phyloP scores from a whole-genome alignment of 53 echinoderm and acorn worm genomes.

The Echinarachnius parma region DNA sequence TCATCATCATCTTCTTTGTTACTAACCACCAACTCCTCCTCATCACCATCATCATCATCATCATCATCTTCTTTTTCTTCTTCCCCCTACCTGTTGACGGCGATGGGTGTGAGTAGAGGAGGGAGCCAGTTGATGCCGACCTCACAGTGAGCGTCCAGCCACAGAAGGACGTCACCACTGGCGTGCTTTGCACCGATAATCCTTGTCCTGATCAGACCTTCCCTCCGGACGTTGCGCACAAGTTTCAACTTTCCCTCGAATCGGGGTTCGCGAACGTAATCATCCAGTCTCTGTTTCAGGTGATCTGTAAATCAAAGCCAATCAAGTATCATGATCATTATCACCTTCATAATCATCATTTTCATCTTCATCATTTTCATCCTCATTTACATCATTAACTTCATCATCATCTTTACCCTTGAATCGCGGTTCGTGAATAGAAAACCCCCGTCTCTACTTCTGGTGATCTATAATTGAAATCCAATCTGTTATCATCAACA shows the following conservation, averaged over 20 bases:
- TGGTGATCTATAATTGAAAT: too few species aligned
- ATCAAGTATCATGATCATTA: background rate
- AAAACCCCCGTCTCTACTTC: too few species aligned
- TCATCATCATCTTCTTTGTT: too few species aligned
- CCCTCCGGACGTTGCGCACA: slow-evolving; percentile 62
- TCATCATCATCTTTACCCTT: too few species aligned
- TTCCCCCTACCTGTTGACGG: slow-evolving; percentile 81
- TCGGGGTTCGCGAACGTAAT: slow-evolving; percentile 53
- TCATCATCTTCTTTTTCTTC: too few species aligned
- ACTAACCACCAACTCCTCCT: too few species aligned
- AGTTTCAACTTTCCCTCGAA: slow-evolving; percentile 72
- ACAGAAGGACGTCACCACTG: slow-evolving; percentile 80
- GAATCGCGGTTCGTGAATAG: too few species aligned
- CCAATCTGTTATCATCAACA: too few species aligned
- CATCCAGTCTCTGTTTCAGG: slow-evolving; percentile 71
- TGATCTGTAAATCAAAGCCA: slow-evolving; percentile 49
- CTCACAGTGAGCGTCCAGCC: slow-evolving; percentile 98
- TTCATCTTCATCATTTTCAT: too few species aligned
- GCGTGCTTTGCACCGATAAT: slow-evolving; percentile 86
- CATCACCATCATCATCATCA: too few species aligned
- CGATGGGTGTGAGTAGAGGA: slow-evolving; percentile 89
- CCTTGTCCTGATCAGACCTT: slow-evolving; percentile 87
- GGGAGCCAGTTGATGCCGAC: slow-evolving; percentile 92
- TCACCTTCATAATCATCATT: background rate
- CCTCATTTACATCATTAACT: too few species aligned